These are phyloP conservation scores for Drosophila suzukii DNA, from an alignment of 1,140 invertebrate species.

Conservation along the genomic window DNA sequence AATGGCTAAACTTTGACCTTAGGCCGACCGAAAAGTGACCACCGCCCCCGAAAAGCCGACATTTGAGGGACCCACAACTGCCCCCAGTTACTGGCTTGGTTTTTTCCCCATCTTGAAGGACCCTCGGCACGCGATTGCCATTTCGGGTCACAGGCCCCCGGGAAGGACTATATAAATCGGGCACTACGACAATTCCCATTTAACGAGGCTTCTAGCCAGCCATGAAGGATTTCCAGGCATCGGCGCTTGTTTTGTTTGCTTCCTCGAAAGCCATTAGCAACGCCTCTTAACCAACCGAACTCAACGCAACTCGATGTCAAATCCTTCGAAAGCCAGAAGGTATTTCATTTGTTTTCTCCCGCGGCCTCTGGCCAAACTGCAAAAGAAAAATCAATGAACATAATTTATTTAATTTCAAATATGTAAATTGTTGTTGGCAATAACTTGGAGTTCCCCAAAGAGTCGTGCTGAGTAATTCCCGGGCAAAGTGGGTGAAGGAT, in stretches of 20 bases:
- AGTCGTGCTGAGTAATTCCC: background rate
- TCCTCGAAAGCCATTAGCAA: constrained; percentile 65
- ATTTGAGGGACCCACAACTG: background rate
- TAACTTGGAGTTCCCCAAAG: constrained; percentile 18
- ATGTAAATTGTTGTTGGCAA: constrained; percentile 22
- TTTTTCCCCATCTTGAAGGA: background rate
- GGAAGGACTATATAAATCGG: constrained; percentile 1
- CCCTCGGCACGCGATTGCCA: constrained; percentile 33
- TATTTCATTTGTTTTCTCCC: constrained; percentile 1
- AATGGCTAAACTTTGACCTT: constrained; percentile 57
- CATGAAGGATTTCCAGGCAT: constrained; percentile 4
- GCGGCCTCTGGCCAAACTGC: background rate
- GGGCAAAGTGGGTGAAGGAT: constrained; percentile 18
- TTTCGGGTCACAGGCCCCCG: constrained; percentile 12
- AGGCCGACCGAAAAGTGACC: constrained; percentile 19
- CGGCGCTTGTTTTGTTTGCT: constrained; percentile 13
- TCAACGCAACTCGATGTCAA: constrained; percentile 29
- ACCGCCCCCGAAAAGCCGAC: background rate
- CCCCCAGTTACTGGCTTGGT: background rate
- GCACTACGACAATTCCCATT: constrained; percentile 44
- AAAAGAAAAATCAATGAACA: constrained; percentile 39
- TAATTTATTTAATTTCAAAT: constrained; percentile 45
- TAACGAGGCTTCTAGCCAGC: constrained; percentile 2
- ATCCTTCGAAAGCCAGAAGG: constrained; percentile 35
- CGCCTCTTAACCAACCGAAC: constrained; percentile 68